phyloP scores from a whole-genome alignment of 2,113 vertebrate genomes.

The Nothoprocta perdicaria region DNA sequence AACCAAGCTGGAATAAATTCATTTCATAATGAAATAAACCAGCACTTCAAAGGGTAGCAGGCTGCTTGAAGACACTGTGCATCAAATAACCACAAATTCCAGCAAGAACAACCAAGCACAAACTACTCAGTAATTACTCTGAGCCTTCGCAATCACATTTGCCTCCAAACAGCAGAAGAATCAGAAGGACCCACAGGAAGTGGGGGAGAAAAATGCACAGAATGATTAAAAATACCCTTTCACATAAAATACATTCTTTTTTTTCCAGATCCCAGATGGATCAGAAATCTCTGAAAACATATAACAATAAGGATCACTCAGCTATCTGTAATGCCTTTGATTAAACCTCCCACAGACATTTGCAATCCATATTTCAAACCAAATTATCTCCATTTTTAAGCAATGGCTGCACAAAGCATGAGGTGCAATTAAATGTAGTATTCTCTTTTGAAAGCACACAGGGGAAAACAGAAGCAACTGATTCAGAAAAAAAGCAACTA shows the following conservation, averaged over 20 bases:
- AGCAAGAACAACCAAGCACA: constrained; percentile 8
- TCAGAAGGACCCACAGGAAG: background rate
- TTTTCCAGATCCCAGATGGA: background rate
- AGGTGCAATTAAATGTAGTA: background rate
- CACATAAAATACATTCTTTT: background rate
- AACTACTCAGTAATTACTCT: background rate
- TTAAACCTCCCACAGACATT: background rate
- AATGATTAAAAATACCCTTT: background rate
- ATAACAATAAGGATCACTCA: background rate
- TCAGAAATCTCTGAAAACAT: background rate
- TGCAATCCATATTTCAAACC: background rate
- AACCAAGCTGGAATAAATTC: background rate
- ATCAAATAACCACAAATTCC: background rate
- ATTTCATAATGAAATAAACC: background rate
- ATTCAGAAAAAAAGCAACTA: background rate
- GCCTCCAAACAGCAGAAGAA: background rate
- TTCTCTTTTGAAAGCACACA: background rate
- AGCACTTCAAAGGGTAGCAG: background rate
- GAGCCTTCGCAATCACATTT: background rate
- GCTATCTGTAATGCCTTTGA: background rate
- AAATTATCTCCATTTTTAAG: background rate
- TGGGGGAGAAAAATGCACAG: background rate
- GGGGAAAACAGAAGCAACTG: background rate
- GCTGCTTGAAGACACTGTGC: background rate
- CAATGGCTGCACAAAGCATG: constrained; percentile 14